These are phyloP conservation scores for Morpho achilles DNA, from an alignment of 2,888 invertebrate genomes.

Conservation along the genomic window DNA sequence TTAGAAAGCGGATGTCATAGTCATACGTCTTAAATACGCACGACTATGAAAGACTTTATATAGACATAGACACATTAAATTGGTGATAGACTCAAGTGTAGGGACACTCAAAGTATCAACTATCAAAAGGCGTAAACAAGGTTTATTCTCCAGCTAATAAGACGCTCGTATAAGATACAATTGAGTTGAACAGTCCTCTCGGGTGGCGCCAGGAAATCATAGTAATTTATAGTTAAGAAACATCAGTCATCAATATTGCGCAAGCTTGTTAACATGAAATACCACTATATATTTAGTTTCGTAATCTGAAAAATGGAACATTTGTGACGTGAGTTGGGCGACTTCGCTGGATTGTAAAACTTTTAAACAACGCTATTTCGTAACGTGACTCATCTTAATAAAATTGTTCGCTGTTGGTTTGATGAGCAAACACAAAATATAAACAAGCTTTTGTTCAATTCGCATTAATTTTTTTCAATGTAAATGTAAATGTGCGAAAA, in stretches of 20 bases:
- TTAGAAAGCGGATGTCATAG: too few species aligned
- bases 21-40: too few species aligned
- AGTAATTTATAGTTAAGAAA: slow-evolving; percentile 18
- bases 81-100: not conserved
- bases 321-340: slow-evolving; percentile 7
- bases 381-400: slow-evolving; percentile 1
- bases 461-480: too few species aligned
- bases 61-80: not conserved
- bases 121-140: not conserved
- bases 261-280: slow-evolving; percentile 10
- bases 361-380: slow-evolving; percentile 4
- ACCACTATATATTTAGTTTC: slow-evolving; percentile 11
- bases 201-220: slow-evolving; percentile 21
- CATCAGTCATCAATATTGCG: slow-evolving; percentile 11
- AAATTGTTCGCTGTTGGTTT: not conserved
- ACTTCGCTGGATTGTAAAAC: not conserved
- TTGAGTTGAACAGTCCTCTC: slow-evolving; percentile 12
- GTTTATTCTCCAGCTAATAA: slow-evolving; percentile 12
- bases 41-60: too few species aligned
- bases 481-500: too few species aligned
- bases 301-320: slow-evolving; percentile 13
- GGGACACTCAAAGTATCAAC: not conserved
- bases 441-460: too few species aligned
- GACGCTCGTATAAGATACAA: slow-evolving; percentile 16
- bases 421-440: too few species aligned